Percentiles rank a stretch among this genome's conserved stretches.
Evolutionary conservation across 2,888 invertebrate species (phyloP).

Genomic region (Campaea margaritaria): DNA sequence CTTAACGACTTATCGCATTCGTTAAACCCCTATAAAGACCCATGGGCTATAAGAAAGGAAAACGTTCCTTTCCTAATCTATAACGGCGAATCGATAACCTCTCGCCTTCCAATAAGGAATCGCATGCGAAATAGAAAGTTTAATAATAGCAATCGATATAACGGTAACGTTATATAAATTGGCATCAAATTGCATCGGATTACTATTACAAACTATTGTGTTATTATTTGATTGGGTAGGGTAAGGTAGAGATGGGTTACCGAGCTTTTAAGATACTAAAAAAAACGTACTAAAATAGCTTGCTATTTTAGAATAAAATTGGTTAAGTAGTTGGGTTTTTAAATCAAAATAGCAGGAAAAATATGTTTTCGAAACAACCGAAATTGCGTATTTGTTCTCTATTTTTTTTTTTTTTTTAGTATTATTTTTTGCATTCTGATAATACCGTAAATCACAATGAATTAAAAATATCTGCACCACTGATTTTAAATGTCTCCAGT

Average conservation of each 20-base stretch:
- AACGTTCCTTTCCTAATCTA: conserved; percentile 18
- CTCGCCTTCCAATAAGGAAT: conserved; percentile 25
- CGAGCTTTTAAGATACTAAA: no score
- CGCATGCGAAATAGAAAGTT: conserved; percentile 32
- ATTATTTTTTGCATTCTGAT: no score
- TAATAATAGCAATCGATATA: conserved; percentile 26
- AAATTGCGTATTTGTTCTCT: no score
- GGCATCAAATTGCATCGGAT: conserved; percentile 19
- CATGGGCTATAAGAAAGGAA: conserved; percentile 11
- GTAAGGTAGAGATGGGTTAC: conserved; percentile 2
- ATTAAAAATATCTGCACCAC: no score
- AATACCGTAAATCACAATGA: no score
- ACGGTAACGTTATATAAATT: conserved; percentile 21
- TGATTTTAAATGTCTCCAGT: no score
- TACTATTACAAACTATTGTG: conserved; percentile 15
- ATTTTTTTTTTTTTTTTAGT: no score
- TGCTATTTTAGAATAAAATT: no score
- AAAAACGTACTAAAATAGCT: no score
- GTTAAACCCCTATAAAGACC: background rate
- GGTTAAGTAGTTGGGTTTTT: no score
- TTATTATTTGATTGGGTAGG: conserved; percentile 16
- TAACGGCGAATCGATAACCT: conserved; percentile 3
- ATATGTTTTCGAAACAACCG: no score
- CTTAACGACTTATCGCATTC: background rate
- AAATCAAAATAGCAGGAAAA: no score